Conservation (phyloP, 2,888 invertebrate genomes). For the Macrosiphum euphorbiae region DNA sequence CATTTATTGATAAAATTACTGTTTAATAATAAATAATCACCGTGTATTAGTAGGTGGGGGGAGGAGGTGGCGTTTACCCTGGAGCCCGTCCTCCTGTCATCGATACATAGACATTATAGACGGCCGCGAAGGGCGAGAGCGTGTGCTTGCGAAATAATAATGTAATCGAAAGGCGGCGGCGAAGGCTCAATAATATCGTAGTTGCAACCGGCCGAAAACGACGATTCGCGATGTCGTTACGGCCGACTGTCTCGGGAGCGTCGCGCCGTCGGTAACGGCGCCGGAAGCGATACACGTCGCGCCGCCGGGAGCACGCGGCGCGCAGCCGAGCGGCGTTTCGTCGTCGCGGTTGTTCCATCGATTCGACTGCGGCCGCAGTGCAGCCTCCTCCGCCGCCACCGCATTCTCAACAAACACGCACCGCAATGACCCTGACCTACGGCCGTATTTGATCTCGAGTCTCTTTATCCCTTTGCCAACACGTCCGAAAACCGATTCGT, state of each 20-base stretch:
- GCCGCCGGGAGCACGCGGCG: not conserved
- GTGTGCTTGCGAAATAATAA: not conserved
- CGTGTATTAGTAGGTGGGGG: not conserved
- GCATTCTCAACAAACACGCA: not conserved
- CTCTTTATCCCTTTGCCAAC: not conserved
- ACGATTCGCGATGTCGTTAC: not conserved
- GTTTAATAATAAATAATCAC: not conserved
- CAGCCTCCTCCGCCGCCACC: not conserved
- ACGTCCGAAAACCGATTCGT: not conserved
- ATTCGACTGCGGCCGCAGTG: conserved; percentile 34
- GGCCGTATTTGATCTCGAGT: not conserved
- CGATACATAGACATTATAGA: not conserved
- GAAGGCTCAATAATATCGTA: not conserved
- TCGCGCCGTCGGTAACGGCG: not conserved
- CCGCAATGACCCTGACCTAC: conserved; percentile 57
- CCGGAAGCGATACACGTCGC: conserved; percentile 6
- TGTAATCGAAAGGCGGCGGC: not conserved
- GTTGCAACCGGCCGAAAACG: not conserved
- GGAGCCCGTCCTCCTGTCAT: not conserved
- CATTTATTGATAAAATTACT: not conserved
- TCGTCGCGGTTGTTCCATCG: conserved; percentile 55
- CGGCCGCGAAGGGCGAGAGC: not conserved
- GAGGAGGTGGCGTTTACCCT: not conserved
- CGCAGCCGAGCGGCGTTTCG: conserved; percentile 33
- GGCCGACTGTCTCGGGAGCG: not conserved